phyloP scores from a whole-genome alignment of 1,140 invertebrate species.

The roundworm (Caenorhabditis elegans) region DNA sequence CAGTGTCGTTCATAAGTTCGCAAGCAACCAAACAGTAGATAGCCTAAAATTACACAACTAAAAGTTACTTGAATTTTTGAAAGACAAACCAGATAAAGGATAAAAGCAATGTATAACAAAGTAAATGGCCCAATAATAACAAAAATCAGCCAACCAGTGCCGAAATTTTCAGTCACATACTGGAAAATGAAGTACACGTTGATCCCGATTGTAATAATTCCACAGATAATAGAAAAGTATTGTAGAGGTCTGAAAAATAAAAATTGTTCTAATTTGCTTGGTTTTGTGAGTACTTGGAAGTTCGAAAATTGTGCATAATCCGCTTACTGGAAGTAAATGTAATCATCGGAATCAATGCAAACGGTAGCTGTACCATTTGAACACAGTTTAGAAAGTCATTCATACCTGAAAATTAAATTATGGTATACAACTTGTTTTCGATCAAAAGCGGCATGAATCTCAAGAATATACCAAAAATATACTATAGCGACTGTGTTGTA shows the following conservation, averaged over 20 bases:
- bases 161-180: background rate
- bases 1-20: background rate
- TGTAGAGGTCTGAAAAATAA: conserved; percentile 50
- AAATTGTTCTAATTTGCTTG: background rate
- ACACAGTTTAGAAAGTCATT: conserved; percentile 83
- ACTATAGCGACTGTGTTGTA: too few relatives aligned
- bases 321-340: conserved; percentile 80
- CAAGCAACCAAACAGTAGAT: background rate
- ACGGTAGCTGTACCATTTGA: conserved; percentile 67
- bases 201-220: conserved; percentile 76
- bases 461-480: too few relatives aligned
- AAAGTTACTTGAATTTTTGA: background rate
- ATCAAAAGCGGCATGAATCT: too few relatives aligned
- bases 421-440: too few relatives aligned
- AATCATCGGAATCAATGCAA: conserved; percentile 80
- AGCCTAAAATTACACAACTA: too few relatives aligned
- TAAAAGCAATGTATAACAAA: background rate
- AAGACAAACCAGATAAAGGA: background rate
- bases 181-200: conserved; percentile 76
- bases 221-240: conserved; percentile 59
- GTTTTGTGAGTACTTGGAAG: conserved; percentile 71
- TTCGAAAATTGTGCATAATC: conserved; percentile 83
- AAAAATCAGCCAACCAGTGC: background rate
- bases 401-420: conserved; percentile 71
- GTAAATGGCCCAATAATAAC: background rate